phyloP scores from a whole-genome alignment of 2,797 vertebrate species.

The Mormyrus proboscirostris region DNA sequence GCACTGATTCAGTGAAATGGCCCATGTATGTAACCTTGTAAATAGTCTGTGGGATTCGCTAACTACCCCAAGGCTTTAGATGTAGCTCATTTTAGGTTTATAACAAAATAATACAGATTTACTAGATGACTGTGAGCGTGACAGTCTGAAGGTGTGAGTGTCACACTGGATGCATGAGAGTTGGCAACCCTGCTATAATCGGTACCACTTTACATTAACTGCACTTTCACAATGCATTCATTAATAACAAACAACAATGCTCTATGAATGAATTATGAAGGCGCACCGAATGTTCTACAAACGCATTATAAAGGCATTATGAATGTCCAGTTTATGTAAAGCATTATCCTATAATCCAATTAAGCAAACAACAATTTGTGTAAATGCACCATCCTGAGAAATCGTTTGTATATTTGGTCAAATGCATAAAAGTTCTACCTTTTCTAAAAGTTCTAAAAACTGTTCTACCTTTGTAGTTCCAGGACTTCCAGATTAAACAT shows the following conservation, averaged over 20 bases:
- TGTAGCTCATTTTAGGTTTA: neutral
- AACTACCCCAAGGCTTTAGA: neutral
- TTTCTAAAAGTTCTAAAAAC: too few species aligned
- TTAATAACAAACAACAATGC: neutral
- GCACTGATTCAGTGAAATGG: neutral
- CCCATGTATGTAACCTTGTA: neutral
- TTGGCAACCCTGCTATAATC: neutral
- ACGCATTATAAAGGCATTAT: neutral
- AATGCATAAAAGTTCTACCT: neutral
- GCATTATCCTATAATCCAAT: neutral
- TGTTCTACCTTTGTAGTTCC: neutral
- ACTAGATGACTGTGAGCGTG: neutral
- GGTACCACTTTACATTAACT: neutral
- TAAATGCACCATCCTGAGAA: neutral
- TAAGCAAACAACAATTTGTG: neutral
- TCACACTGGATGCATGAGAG: neutral
- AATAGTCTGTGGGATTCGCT: neutral
- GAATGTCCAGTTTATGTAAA: neutral
- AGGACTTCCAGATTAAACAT: neutral
- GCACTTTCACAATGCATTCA: neutral
- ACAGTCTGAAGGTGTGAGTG: neutral
- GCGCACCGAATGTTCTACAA: neutral
- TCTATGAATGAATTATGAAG: neutral
- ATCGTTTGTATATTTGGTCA: neutral
- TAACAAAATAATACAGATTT: neutral